Percentiles rank a stretch among this genome's conserved stretches.
phyloP scores from a whole-genome alignment of 2,113 vertebrate species.

The Cynoglossus semilaevis region DNA sequence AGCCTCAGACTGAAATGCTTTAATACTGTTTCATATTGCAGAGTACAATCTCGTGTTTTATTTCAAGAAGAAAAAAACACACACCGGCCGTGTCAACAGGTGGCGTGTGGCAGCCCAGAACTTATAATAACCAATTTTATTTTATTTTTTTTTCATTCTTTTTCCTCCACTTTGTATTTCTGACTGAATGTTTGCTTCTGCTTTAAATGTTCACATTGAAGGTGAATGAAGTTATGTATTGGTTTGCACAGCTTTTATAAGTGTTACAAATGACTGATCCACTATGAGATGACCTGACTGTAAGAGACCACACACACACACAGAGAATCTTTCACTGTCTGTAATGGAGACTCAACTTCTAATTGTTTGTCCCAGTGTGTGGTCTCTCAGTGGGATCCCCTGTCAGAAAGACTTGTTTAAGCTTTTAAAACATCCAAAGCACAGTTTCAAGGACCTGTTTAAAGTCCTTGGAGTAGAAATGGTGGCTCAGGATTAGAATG shows the following conservation, averaged over 20 bases:
- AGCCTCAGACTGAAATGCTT: constrained; percentile 44
- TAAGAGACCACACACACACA: constrained; percentile 34
- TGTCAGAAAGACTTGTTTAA: constrained; percentile 49
- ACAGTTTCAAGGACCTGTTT: constrained; percentile 46
- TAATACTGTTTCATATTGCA: constrained; percentile 37
- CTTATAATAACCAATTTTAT: constrained; percentile 12
- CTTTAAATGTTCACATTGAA: constrained; percentile 67
- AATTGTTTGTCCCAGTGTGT: constrained; percentile 67
- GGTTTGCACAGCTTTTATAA: constrained; percentile 64
- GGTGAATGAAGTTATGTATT: constrained; percentile 68
- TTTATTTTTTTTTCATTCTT: constrained; percentile 2
- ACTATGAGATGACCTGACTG: constrained; percentile 30
- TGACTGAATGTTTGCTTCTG: constrained; percentile 32
- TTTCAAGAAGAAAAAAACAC: constrained; percentile 5
- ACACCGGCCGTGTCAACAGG: constrained; percentile 9
- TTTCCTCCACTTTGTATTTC: not conserved
- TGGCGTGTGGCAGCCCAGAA: constrained; percentile 47
- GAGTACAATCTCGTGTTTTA: constrained; percentile 38
- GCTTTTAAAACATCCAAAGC: constrained; percentile 55
- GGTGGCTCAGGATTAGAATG: constrained; percentile 37
- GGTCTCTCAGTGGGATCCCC: constrained; percentile 54
- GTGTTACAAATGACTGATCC: constrained; percentile 53
- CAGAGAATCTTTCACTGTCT: constrained; percentile 30
- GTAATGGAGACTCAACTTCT: constrained; percentile 55
- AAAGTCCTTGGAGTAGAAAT: constrained; percentile 46